Evolutionary conservation across 2,888 invertebrate genomes (phyloP), one percentile per base, ranked within the genome.

Genomic region (Noctua janthina): DNA sequence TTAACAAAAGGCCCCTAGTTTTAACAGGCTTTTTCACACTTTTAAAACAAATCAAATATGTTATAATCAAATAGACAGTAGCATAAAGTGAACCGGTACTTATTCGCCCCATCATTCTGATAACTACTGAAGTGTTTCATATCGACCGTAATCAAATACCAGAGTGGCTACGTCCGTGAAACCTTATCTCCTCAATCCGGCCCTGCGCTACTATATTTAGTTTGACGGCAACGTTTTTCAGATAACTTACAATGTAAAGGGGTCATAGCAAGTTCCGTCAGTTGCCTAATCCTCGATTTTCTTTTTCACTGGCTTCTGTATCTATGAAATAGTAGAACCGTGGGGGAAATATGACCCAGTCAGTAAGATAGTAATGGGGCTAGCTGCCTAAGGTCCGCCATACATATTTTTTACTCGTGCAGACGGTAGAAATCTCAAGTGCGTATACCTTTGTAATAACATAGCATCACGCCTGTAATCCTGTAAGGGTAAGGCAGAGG

Each of bases 201-300:
- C 77, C 66, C 85, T 86, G 87, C 6, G 13, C 35, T 69, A 54
- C 87, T 80, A 77, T 85, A 78, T 85, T 87, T 87, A 87, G 88
- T 84, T 70, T 74, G 66, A 81, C 76, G 76, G 74, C 66, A 69
- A 81, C 76, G 68, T 68, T 81, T 87, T 87, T 79, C 78, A 86
- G 56, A 74, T 72, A 72, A 78, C 78, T 85, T 67, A 79, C 72
- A 86, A 77, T 75, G 80, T 83, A 87, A 86, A 72, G 80, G 74
- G 84, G 85, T 80, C 81, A 74, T 56, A 54, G 71, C n/a, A 20
- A 74, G 70, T 66, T 79, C 69, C 73, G 79, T 81, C 67, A 68
- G 39, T 49, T 43, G 13, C 56, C 49, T 71, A 59, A 83, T 83
- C 51, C 77, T 67, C 83, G 3, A 83, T 83, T 80, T 80, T 80